Base-by-base conservation (phyloP, 2,113 vertebrate species). In the Elephas maximus region DNA sequence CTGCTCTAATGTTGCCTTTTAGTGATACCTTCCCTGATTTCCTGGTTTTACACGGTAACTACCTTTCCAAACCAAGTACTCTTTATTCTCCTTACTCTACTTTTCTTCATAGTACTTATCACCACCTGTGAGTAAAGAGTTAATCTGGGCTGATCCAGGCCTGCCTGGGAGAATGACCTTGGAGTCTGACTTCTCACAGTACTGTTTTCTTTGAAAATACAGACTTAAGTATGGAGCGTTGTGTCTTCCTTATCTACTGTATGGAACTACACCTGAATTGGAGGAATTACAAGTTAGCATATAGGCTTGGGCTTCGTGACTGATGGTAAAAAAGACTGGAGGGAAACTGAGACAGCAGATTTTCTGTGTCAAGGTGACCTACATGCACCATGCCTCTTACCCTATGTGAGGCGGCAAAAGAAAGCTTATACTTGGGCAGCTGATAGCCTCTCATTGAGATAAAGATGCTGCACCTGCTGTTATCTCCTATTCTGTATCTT, bases 141-240 rank as follows among this genome's bases (percentile, higher is more conserved):
- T 90, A 94, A 87, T 20, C 41, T 80, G 48, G 12, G 60, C 4
- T 96, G 33, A 95, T 84, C 60, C 41, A 80, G 65, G 44, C 20
- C 10, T 60, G 84, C 41, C 9, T 91, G 10, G 37, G 85, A 86
- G 45, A 91, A 86, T 37, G 14, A 92, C 20, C 14, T 73, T 78
- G 41, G 18, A 94, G 20, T 80, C 63, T 85, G 30, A 88, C 24
- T 85, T 88, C n/a, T 85, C 45, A 85, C 23, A 87, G 51, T 41
- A 94, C 48, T 41, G 41, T 91, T 76, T 93, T 82, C 60, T 92
- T 90, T 83, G 76, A 94, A 90, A 94, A 94, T 69, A 86, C 2
- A 80, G 28, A 89, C 92, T 79, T 74, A 84, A 82, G 86, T 62
- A 6, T 45, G 37, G 69, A 93, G 45, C 65, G 48, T 28, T 89